phyloP scores from a whole-genome alignment of 2,113 vertebrate genomes.

The Penelope pileata region DNA sequence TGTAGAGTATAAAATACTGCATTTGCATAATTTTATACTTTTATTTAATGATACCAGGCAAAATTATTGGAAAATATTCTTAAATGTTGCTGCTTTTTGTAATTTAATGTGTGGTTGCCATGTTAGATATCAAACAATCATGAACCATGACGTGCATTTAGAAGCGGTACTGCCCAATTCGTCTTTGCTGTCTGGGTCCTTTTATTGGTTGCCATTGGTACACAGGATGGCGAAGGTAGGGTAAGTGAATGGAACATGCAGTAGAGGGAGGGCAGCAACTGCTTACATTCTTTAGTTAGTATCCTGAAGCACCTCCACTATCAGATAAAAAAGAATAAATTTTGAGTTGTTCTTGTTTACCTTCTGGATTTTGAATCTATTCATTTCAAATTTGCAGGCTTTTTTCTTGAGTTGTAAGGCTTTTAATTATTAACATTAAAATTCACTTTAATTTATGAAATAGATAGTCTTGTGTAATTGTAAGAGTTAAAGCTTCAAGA shows the following conservation, averaged over 20 bases:
- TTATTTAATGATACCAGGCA: background rate
- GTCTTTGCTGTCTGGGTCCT: background rate
- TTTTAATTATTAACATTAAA: background rate
- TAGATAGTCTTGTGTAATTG: background rate
- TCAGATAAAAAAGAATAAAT: background rate
- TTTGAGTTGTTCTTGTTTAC: background rate
- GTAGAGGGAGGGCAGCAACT: background rate
- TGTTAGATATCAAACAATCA: background rate
- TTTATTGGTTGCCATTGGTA: background rate
- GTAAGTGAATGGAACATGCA: background rate
- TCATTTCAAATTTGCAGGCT: background rate
- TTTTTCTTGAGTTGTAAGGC: background rate
- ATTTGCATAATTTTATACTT: background rate
- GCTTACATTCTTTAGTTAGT: background rate
- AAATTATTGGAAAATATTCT: background rate
- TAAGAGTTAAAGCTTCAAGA: background rate
- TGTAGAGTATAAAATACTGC: background rate
- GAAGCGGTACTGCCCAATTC: background rate
- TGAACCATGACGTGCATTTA: fast-evolving
- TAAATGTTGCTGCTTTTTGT: background rate
- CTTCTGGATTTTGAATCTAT: background rate
- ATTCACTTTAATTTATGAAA: background rate
- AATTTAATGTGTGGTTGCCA: background rate
- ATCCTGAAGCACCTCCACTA: background rate
- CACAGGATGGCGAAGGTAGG: background rate